Evolutionary conservation across 2,797 vertebrate species (phyloP).

Genomic region (Pterois miles): DNA sequence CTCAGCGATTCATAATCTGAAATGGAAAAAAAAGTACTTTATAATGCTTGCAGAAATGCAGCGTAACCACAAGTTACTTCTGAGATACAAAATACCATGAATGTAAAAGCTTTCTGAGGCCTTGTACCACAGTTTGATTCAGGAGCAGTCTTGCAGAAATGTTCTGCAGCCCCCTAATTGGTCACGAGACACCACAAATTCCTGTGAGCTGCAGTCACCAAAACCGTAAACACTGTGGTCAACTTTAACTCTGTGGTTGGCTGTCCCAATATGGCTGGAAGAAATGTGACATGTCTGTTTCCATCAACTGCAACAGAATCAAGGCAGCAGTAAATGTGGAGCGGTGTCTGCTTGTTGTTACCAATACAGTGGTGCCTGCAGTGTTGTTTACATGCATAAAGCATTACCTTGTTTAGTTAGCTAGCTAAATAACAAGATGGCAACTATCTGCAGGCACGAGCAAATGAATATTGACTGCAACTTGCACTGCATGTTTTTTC

Average conservation of each 20-base stretch:
- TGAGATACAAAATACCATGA: neutral
- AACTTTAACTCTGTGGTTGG: neutral
- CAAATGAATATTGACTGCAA: neutral
- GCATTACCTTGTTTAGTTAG: neutral
- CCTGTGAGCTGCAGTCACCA: constrained; percentile 23
- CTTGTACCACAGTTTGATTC: constrained; percentile 6
- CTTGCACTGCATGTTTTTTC: too few relatives aligned
- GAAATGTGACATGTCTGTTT: neutral
- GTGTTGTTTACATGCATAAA: neutral
- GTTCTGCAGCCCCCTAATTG: neutral
- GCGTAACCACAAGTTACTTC: neutral
- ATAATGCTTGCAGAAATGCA: neutral
- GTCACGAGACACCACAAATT: constrained; percentile 22
- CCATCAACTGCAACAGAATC: neutral
- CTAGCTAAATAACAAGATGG: neutral
- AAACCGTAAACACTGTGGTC: constrained; percentile 4
- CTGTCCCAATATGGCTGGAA: neutral
- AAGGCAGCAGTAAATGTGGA: neutral
- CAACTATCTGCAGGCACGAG: neutral
- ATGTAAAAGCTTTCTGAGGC: neutral
- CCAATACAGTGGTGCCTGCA: neutral
- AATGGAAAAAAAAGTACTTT: constrained; percentile 15
- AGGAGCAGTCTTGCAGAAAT: neutral
- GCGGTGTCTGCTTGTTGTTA: neutral
- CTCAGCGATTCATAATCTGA: constrained; percentile 90